Percentiles rank a stretch among this genome's conserved stretches.
Conservation (phyloP, 1,140 invertebrate genomes). For the Drosophila novamexicana region DNA sequence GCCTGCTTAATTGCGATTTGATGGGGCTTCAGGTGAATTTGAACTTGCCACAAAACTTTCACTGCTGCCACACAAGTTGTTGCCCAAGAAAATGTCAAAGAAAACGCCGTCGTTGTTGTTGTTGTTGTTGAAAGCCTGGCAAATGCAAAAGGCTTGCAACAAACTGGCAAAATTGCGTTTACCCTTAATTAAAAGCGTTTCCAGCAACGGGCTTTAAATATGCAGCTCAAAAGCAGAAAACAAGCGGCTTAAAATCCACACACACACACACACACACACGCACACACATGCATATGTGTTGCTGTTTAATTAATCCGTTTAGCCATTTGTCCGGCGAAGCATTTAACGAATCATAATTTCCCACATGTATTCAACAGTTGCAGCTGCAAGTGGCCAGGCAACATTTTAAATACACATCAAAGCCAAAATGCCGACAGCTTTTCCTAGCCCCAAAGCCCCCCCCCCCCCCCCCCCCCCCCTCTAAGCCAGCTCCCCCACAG, state of each 20-base stretch:
- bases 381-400: not conserved
- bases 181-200: conserved; percentile 64
- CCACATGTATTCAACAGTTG: conserved; percentile 57
- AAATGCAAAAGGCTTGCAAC: conserved; percentile 32
- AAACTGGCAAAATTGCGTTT: conserved; percentile 22
- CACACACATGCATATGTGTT: not conserved
- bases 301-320: conserved; percentile 68
- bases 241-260: conserved; percentile 64
- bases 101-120: conserved; percentile 3
- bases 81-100: conserved; percentile 36
- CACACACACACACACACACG: conserved; percentile 15
- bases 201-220: conserved; percentile 26
- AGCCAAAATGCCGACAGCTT: conserved; percentile 33
- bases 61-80: conserved; percentile 24
- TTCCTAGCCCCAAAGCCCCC: not conserved
- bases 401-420: conserved; percentile 77
- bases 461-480: not conserved
- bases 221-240: conserved; percentile 15
- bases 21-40: conserved; percentile 18
- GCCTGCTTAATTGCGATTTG: conserved; percentile 47
- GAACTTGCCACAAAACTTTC: conserved; percentile 25
- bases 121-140: conserved; percentile 19
- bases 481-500: not conserved
- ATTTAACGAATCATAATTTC: conserved; percentile 73
- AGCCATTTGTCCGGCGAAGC: conserved; percentile 51